Evolutionary conservation across 2,888 invertebrate genomes (phyloP), one percentile per base, ranked within the genome.

Genomic region (Leucozona laternaria): DNA sequence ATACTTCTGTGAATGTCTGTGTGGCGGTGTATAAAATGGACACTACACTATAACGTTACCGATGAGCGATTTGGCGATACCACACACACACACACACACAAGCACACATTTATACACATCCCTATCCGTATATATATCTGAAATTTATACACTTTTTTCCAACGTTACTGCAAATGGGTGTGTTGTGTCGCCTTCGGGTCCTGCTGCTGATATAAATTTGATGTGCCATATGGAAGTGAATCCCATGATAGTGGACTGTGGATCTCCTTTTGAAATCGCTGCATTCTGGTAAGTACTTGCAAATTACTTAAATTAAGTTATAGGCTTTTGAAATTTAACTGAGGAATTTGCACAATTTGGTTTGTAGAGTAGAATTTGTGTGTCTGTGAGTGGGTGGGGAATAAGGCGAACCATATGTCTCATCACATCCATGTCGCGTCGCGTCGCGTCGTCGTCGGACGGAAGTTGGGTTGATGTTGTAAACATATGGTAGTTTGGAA

Each of bases 161-260:
- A 50, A 45, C 37, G 68, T 64, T 70, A 37, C 40, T 48, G 17
- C 62, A 83, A 83, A 79, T 79, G 84, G 84, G 84, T 79, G 84
- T 84, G 84, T 72, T 84, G 76, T 79, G 58, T 70, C 71, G 62
- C 68, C 75, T 64, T 71, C 25, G 64, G 31, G 48, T 75, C 68
- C 68, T 66, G 64, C 20, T 66, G 4, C 31, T 31, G 73, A 83
- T 70, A 83, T 70, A 83, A 83, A 70, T 75, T 75, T 20, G 48
- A 15, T 68, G 64, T 84, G 57, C 79, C 76, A 84, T 84, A 84
- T 84, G 84, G 84, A 53, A 66, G 28, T 48, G 53, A 53, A 66
- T 50, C n/a, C 7, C 25, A 53, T 68, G 68, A 68, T 15, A 53
- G 50, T 53, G 53, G 20, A 20, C 48, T 48, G 62, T 48, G 62